Evolutionary conservation across 2,888 invertebrate species (phyloP).

Genomic region (Orchesella flavescens): DNA sequence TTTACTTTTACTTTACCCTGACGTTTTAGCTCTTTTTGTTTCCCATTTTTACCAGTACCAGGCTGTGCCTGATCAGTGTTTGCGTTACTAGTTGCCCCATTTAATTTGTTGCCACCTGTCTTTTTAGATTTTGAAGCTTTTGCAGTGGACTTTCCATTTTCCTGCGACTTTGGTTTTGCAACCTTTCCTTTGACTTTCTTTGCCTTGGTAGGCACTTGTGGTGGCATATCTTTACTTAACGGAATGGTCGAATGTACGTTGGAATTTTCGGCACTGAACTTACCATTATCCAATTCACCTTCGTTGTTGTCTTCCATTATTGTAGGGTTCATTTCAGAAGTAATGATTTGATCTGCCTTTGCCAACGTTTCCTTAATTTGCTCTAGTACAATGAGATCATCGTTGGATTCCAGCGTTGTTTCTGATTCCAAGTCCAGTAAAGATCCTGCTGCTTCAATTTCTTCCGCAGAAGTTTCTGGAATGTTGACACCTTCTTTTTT

Average conservation of each 20-base stretch:
- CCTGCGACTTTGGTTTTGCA: neutral
- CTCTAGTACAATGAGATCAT: constrained; percentile 12
- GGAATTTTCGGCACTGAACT: neutral
- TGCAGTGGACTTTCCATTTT: neutral
- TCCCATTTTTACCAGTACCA: constrained; percentile 10
- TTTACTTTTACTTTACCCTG: constrained; percentile 44
- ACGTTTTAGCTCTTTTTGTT: constrained; percentile 36
- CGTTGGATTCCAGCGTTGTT: neutral
- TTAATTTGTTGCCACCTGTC: neutral
- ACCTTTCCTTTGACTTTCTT: neutral
- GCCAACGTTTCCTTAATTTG: constrained; percentile 2
- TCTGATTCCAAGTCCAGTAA: neutral
- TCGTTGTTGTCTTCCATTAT: neutral
- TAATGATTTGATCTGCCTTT: neutral
- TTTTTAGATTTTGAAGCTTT: constrained; percentile 10
- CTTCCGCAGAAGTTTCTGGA: neutral
- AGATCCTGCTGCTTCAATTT: neutral
- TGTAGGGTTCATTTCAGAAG: neutral
- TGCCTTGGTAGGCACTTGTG: neutral
- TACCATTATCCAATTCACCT: neutral
- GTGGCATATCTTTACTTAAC: neutral
- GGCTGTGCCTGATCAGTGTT: neutral
- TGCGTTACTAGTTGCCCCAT: neutral
- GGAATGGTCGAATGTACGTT: neutral
- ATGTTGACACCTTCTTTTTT: neutral